Percentiles rank a stretch among this genome's conserved stretches.
These are phyloP conservation scores for Syngnathus scovelli DNA, from an alignment of 2,113 vertebrate species.

Conservation along the genomic window DNA sequence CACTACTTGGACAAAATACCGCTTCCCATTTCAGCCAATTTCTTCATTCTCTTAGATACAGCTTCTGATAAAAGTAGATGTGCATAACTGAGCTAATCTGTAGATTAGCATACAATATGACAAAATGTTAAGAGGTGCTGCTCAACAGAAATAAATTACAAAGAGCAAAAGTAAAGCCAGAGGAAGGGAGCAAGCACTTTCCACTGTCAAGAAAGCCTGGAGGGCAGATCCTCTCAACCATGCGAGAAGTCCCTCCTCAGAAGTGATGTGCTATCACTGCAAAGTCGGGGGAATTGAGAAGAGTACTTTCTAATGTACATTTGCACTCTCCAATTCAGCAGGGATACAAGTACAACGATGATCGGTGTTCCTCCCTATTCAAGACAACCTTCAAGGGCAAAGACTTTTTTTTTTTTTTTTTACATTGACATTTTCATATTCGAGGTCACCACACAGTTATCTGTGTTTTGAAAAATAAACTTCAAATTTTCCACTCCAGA, in stretches of 20 bases:
- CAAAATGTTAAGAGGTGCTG: conserved; percentile 29
- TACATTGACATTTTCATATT: not conserved
- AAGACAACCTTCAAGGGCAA: conserved; percentile 8
- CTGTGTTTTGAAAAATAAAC: not conserved
- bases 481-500: not conserved
- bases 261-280: conserved; percentile 41
- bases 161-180: conserved; percentile 15
- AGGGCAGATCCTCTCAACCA: conserved; percentile 41
- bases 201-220: conserved; percentile 25
- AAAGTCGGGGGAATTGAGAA: conserved; percentile 15
- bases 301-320: conserved; percentile 17
- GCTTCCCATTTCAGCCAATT: conserved; percentile 37
- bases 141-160: conserved; percentile 27
- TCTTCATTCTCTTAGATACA: conserved; percentile 26
- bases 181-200: conserved; percentile 5
- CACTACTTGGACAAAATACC: conserved; percentile 4
- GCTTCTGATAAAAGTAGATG: conserved; percentile 17
- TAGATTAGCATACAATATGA: conserved; percentile 31
- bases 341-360: conserved; percentile 18
- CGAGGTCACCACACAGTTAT: not conserved
- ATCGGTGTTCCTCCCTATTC: conserved; percentile 2
- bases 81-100: conserved; percentile 21
- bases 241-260: conserved; percentile 18
- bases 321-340: conserved; percentile 20
- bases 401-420: conserved; percentile 5